Evolutionary conservation across 2,888 invertebrate genomes (phyloP).

Genomic region (Drosophila barbarae): DNA sequence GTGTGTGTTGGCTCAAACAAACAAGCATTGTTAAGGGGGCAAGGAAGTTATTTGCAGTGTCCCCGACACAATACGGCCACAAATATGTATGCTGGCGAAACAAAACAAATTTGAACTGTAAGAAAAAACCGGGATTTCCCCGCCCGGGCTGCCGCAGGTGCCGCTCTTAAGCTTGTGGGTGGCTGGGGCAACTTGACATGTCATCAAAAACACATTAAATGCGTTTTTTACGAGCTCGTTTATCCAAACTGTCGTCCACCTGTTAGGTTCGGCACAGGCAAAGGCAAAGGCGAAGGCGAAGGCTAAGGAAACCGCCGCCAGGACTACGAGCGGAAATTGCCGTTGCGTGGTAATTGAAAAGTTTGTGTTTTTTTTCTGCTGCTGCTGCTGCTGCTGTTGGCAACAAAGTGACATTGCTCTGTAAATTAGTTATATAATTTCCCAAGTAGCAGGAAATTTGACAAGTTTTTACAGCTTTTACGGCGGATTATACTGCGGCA

Average conservation of each 20-base stretch:
- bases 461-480: constrained; percentile 44
- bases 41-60: constrained; percentile 61
- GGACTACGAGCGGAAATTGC: constrained; percentile 54
- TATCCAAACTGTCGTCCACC: constrained; percentile 70
- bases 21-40: constrained; percentile 60
- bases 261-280: constrained; percentile 38
- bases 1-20: constrained; percentile 44
- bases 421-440: constrained; percentile 61
- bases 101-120: constrained; percentile 50
- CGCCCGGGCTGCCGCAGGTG: constrained; percentile 17
- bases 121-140: not conserved
- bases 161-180: constrained; percentile 36
- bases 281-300: constrained; percentile 7
- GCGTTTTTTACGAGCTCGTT: constrained; percentile 70
- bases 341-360: constrained; percentile 62
- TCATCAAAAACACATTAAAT: constrained; percentile 75
- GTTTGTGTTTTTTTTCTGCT: constrained; percentile 31
- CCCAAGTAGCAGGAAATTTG: constrained; percentile 45
- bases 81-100: constrained; percentile 31
- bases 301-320: constrained; percentile 32
- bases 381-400: constrained; percentile 33
- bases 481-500: constrained; percentile 1
- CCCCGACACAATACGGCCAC: constrained; percentile 35
- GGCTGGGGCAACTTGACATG: constrained; percentile 62
- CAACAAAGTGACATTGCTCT: constrained; percentile 49